These are phyloP conservation scores for Sparidentex hasta DNA, from an alignment of 2,797 vertebrate species.

Conservation along the genomic window DNA sequence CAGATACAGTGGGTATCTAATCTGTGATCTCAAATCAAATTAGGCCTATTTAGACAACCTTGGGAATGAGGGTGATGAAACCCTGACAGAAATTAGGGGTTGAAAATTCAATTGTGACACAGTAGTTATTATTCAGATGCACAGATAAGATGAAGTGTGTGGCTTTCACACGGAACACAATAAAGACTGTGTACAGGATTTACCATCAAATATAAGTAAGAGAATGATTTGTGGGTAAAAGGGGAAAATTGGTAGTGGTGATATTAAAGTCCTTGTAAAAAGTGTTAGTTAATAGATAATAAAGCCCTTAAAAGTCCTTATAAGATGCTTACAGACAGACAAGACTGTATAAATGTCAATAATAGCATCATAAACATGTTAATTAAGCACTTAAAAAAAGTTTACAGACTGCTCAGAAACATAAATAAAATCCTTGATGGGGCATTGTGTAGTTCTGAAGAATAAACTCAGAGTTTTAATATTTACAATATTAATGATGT, in stretches of 20 bases:
- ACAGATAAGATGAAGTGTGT: conserved; percentile 43
- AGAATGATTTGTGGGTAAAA: background rate
- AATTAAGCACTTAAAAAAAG: too few relatives aligned
- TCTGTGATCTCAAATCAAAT: conserved; percentile 86
- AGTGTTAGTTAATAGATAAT: too few relatives aligned
- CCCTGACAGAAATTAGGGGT: conserved; percentile 73
- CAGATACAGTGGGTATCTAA: conserved; percentile 84
- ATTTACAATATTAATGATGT: too few relatives aligned
- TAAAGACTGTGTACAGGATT: background rate
- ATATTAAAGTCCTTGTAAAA: too few relatives aligned
- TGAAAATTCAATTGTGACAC: conserved; percentile 79
- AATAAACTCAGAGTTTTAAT: too few relatives aligned
- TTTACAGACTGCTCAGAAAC: too few relatives aligned
- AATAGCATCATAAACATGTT: too few relatives aligned
- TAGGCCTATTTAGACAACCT: conserved; percentile 85
- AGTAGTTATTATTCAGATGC: conserved; percentile 68
- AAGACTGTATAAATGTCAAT: too few relatives aligned
- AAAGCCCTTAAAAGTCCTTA: too few relatives aligned
- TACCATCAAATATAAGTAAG: background rate
- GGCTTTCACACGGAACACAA: conserved; percentile 28
- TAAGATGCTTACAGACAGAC: too few relatives aligned
- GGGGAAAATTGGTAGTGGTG: background rate
- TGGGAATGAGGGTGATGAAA: conserved; percentile 78
- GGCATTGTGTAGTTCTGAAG: too few relatives aligned
- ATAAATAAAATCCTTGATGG: too few relatives aligned